Conservation (phyloP, 1,140 invertebrate genomes). For the Cherax quadricarinatus region DNA sequence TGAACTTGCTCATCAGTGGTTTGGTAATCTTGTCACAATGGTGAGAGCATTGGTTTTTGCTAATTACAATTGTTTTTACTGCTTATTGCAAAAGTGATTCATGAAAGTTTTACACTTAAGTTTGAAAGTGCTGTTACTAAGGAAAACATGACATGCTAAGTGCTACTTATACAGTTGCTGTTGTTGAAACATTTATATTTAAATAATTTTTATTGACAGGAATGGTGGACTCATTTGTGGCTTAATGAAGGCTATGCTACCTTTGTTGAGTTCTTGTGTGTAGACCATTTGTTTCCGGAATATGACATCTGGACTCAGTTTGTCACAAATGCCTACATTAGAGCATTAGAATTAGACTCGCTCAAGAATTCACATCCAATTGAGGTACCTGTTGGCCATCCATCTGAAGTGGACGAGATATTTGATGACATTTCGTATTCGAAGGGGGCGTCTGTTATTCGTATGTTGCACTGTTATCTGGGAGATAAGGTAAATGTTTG, state of each 20-base stretch:
- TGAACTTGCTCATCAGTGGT: conserved; percentile 86
- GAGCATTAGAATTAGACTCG: conserved; percentile 90
- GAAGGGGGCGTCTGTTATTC: conserved; percentile 95
- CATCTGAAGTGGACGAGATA: conserved; percentile 95
- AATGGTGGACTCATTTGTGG: conserved; percentile 84
- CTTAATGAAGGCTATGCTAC: conserved; percentile 95
- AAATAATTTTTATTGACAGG: conserved; percentile 73
- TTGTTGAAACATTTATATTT: too few relatives aligned
- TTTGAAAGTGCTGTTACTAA: too few relatives aligned
- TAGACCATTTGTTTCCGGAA: conserved; percentile 87
- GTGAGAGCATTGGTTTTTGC: conserved; percentile 43
- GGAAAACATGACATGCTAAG: too few relatives aligned
- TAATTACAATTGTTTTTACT: not conserved
- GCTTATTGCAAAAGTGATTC: too few relatives aligned
- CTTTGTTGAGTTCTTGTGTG: conserved; percentile 87
- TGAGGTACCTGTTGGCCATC: conserved; percentile 91
- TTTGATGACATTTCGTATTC: conserved; percentile 97
- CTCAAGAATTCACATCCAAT: conserved; percentile 94
- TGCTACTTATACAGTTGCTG: too few relatives aligned
- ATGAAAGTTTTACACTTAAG: too few relatives aligned
- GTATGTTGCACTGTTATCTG: conserved; percentile 97
- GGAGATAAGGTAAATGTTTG: conserved; percentile 84
- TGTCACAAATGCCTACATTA: conserved; percentile 83
- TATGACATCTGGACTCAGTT: conserved; percentile 97
- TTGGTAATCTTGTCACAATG: conserved; percentile 82